A percentile compares a stretch with the other conserved stretches of the same genome.
Conservation (phyloP, 2,888 invertebrate species). For the Cantharis lateralis region DNA sequence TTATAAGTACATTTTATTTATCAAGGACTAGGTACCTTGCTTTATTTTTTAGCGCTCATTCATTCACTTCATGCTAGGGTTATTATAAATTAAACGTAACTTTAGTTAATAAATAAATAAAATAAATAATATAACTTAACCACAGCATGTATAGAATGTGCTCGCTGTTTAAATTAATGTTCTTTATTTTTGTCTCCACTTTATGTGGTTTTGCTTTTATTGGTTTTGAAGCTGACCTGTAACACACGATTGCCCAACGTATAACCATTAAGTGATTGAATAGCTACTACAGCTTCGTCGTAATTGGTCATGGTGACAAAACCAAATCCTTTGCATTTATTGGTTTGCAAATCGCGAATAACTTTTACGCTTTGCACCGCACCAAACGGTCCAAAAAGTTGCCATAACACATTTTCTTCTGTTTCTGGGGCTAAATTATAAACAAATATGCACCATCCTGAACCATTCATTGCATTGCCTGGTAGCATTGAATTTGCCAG, state of each 20-base stretch:
- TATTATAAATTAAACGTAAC: constrained; percentile 28
- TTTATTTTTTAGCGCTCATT: constrained; percentile 20
- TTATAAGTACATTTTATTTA: constrained; percentile 49
- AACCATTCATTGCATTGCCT: constrained; percentile 83
- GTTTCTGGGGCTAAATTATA: constrained; percentile 92
- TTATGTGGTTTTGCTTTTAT: constrained; percentile 77
- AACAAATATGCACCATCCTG: constrained; percentile 92
- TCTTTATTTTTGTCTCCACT: constrained; percentile 39
- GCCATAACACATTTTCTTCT: constrained; percentile 90
- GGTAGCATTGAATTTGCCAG: constrained; percentile 78
- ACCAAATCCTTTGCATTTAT: constrained; percentile 98
- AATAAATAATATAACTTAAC: constrained; percentile 28
- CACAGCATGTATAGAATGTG: constrained; percentile 8
- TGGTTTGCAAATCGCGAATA: constrained; percentile 91
- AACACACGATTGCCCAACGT: constrained; percentile 93
- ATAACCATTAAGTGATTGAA: constrained; percentile 95
- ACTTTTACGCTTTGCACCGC: constrained; percentile 97
- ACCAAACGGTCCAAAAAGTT: constrained; percentile 95
- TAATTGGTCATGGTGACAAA: constrained; percentile 99
- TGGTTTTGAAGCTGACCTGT: constrained; percentile 97
- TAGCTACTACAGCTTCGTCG: constrained; percentile 95
- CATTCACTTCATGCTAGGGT: constrained; percentile 33
- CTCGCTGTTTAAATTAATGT: constrained; percentile 8
- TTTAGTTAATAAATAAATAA: constrained; percentile 32
- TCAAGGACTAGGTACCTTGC: constrained; percentile 24